phyloP scores from a whole-genome alignment of 2,888 invertebrate species.

The Erannis defoliaria region DNA sequence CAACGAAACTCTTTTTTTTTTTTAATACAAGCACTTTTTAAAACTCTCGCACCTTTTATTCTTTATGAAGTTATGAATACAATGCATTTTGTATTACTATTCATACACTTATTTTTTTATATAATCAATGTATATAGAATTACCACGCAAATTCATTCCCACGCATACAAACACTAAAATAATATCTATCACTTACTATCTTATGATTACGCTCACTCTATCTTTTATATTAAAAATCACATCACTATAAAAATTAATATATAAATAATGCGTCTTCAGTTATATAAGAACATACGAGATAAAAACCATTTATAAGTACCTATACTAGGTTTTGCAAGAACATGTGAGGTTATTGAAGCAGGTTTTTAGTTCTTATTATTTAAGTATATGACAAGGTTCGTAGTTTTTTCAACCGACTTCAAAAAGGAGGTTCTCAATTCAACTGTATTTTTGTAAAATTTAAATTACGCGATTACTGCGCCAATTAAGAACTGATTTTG shows the following conservation, averaged over 20 bases:
- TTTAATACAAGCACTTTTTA: constrained; percentile 32
- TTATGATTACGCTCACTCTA: neutral
- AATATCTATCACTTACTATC: neutral
- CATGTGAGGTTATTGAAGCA: no score
- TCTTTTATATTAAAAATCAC: neutral
- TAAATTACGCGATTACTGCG: no score
- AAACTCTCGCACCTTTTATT: constrained; percentile 37
- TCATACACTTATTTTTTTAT: constrained; percentile 1
- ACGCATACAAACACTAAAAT: constrained; percentile 4
- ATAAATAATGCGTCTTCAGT: neutral
- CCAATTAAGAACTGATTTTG: no score
- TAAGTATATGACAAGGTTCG: no score
- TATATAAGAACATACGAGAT: neutral
- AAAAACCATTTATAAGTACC: no score
- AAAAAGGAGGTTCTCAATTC: no score
- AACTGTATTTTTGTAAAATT: no score
- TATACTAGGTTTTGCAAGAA: no score
- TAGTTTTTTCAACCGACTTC: no score
- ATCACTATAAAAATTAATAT: neutral
- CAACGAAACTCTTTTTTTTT: constrained; percentile 25
- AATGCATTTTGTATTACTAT: constrained; percentile 10
- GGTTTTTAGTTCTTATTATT: constrained; percentile 15
- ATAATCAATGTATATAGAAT: constrained; percentile 4
- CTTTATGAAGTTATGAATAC: constrained; percentile 21
- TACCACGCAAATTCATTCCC: neutral